Evolutionary conservation across 2,888 invertebrate genomes (phyloP).

Genomic region (Meiosimyza decipiens): DNA sequence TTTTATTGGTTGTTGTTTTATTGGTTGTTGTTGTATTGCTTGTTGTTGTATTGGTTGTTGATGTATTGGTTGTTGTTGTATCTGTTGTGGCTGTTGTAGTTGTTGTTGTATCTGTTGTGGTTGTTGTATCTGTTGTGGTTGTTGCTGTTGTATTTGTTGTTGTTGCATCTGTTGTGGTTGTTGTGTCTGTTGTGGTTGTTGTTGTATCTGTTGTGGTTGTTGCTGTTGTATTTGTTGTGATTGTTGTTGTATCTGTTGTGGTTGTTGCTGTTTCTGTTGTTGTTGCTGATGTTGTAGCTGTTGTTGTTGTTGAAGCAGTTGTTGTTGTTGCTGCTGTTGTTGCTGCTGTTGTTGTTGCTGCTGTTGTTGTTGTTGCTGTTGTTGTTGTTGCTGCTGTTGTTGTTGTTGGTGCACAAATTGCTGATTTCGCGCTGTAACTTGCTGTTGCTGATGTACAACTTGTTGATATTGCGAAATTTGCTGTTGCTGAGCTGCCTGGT

Average conservation of each 20-base stretch:
- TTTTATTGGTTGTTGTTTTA: no score
- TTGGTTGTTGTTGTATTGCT: conserved; percentile 38
- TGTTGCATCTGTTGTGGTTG: conserved; percentile 39
- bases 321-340: conserved; percentile 39
- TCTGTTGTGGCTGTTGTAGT: conserved; percentile 45
- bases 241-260: conserved; percentile 36
- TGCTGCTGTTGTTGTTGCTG: conserved; percentile 35
- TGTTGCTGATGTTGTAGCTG: conserved; percentile 45
- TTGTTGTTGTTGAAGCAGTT: no score
- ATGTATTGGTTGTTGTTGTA: no score
- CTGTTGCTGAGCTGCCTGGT: conserved; percentile 32
- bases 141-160: conserved; percentile 32
- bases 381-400: conserved; percentile 37
- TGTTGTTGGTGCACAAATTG: conserved; percentile 43
- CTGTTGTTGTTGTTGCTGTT: conserved; percentile 37
- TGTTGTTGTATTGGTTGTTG: conserved; percentile 38
- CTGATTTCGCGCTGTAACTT: conserved; percentile 31
- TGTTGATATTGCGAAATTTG: conserved; percentile 40
- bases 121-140: conserved; percentile 36
- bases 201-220: no score
- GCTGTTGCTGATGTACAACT: conserved; percentile 42
- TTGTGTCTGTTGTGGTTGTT: conserved; percentile 46
- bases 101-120: no score
- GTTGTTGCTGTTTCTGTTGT: conserved; percentile 25
- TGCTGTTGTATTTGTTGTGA: no score